Evolutionary conservation across 2,113 vertebrate genomes (phyloP).

Genomic region (Cathartes aura): DNA sequence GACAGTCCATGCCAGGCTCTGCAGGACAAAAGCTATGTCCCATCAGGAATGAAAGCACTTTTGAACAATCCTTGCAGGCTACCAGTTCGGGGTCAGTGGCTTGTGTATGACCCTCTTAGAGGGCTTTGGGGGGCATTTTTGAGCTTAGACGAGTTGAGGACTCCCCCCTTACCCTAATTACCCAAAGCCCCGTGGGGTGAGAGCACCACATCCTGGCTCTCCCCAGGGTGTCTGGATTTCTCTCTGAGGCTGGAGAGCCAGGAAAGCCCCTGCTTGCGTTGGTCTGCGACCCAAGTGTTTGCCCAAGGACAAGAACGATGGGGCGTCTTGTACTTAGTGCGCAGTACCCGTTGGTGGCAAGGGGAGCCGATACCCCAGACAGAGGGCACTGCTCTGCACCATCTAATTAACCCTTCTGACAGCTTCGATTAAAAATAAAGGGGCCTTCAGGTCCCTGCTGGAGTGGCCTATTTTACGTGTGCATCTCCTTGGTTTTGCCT

Average conservation of each 20-base stretch:
- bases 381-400: background rate
- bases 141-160: rapidly evolving
- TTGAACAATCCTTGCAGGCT: background rate
- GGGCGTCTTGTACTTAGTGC: no score
- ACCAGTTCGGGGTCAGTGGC: background rate
- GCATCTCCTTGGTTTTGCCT: conserved; percentile 28
- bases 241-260: background rate
- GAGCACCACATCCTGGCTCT: background rate
- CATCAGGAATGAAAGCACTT: background rate
- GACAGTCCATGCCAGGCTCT: background rate
- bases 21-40: background rate
- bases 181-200: background rate
- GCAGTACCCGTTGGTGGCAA: rapidly evolving
- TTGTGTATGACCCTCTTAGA: background rate
- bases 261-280: rapidly evolving
- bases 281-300: rapidly evolving
- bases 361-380: background rate
- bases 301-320: background rate
- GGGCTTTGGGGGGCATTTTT: background rate
- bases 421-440: conserved; percentile 58
- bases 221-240: background rate
- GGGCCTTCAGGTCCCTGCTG: conserved; percentile 59
- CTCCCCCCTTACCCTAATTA: no score
- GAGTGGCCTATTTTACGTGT: conserved; percentile 52
- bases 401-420: conserved; percentile 64